Conservation (phyloP, 2,888 invertebrate genomes). For the Agonopterix arenella region DNA sequence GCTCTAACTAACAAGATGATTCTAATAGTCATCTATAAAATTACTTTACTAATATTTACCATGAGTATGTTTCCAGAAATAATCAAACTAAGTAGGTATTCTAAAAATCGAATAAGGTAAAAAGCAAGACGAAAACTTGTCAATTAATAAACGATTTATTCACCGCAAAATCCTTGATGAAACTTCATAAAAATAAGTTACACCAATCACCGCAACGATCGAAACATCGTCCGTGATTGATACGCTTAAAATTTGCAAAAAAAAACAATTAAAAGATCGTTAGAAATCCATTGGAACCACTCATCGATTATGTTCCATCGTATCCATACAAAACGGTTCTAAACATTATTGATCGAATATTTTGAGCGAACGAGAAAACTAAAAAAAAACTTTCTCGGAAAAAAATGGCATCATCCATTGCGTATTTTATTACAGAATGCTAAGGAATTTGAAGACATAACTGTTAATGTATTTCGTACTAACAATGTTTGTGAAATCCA, state of each 20-base stretch:
- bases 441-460: too few species aligned
- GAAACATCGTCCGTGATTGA: too few species aligned
- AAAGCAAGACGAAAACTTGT: too few species aligned
- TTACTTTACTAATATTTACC: neutral
- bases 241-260: neutral
- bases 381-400: neutral
- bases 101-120: too few species aligned
- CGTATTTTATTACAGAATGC: neutral
- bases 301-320: constrained; percentile 25
- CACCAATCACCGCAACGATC: neutral
- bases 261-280: neutral
- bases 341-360: constrained; percentile 20
- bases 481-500: too few species aligned
- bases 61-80: neutral
- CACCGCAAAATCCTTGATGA: neutral
- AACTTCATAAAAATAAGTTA: neutral
- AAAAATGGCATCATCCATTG: constrained; percentile 7
- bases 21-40: too few species aligned
- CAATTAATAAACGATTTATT: too few species aligned
- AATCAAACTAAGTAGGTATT: too few species aligned
- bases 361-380: constrained; percentile 4
- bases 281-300: constrained; percentile 1
- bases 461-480: too few species aligned
- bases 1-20: too few species aligned
- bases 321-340: constrained; percentile 8